phyloP scores from a whole-genome alignment of 2,888 invertebrate genomes.

The Chirona hameri region DNA sequence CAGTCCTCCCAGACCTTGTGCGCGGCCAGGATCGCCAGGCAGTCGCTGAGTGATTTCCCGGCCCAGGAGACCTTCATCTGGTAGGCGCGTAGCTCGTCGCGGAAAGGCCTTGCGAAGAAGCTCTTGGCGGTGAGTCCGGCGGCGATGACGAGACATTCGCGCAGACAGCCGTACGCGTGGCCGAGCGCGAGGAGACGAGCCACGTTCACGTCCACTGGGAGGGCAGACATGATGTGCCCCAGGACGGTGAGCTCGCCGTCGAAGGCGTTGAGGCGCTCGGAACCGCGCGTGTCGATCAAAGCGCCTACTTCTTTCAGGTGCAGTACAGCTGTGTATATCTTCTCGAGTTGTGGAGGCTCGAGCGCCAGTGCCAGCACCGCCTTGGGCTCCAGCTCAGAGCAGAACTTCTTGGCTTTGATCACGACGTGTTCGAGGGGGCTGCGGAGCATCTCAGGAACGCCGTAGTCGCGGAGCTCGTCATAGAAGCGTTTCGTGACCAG shows the following conservation, averaged over 20 bases:
- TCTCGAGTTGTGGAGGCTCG: constrained; percentile 77
- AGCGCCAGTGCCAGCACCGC: constrained; percentile 77
- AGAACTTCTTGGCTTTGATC: constrained; percentile 72
- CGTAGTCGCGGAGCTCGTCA: constrained; percentile 35
- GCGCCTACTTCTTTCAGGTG: constrained; percentile 68
- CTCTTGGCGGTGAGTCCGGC: constrained; percentile 77
- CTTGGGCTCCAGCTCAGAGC: constrained; percentile 69
- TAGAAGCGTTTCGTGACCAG: constrained; percentile 67
- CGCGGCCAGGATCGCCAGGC: constrained; percentile 73
- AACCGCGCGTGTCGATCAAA: neutral
- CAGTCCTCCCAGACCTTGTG: constrained; percentile 71
- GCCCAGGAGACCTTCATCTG: constrained; percentile 76
- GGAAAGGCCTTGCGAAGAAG: constrained; percentile 71
- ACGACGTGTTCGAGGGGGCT: constrained; percentile 77
- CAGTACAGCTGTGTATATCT: constrained; percentile 77
- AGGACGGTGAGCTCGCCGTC: constrained; percentile 87
- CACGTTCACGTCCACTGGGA: constrained; percentile 78
- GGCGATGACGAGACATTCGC: constrained; percentile 81
- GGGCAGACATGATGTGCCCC: constrained; percentile 72
- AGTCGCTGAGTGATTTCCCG: constrained; percentile 76
- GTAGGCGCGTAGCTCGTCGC: constrained; percentile 64
- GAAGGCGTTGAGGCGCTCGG: constrained; percentile 37
- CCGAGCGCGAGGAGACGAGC: constrained; percentile 83
- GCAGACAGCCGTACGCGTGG: constrained; percentile 75
- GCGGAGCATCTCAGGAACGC: constrained; percentile 70